Percentiles rank a stretch among this genome's conserved stretches.
Conservation (phyloP, 2,113 vertebrate genomes). For the Chrysochloris asiatica region DNA sequence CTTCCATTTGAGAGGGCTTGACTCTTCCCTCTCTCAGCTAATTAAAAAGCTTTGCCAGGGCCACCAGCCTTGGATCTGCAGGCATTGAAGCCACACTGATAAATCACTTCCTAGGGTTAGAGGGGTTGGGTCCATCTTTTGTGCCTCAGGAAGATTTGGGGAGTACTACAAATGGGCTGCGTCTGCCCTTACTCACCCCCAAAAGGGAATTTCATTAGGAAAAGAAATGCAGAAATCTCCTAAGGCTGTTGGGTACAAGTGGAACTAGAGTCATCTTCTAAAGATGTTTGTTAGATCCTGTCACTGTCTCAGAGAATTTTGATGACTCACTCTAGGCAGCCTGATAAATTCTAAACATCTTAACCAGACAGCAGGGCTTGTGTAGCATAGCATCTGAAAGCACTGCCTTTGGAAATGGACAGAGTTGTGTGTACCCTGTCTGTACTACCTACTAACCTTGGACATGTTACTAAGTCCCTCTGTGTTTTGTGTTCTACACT, state of each 20-base stretch:
- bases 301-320: neutral
- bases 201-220: neutral
- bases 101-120: constrained; percentile 43
- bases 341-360: neutral
- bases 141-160: neutral
- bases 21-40: constrained; percentile 73
- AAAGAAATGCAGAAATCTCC: neutral
- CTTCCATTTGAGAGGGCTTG: constrained; percentile 61
- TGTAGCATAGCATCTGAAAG: neutral
- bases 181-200: neutral
- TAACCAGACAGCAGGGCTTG: neutral
- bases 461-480: neutral
- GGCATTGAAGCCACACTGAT: neutral
- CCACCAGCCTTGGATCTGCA: constrained; percentile 19
- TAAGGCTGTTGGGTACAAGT: neutral
- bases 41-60: constrained; percentile 66
- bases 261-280: neutral
- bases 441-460: neutral
- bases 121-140: neutral
- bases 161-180: neutral
- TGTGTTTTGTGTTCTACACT: neutral
- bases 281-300: neutral
- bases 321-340: neutral
- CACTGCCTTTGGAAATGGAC: neutral
- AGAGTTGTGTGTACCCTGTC: neutral